Conservation (phyloP, 53 echinoderm and acorn worm species). For the Mesocentrotus franciscanus region DNA sequence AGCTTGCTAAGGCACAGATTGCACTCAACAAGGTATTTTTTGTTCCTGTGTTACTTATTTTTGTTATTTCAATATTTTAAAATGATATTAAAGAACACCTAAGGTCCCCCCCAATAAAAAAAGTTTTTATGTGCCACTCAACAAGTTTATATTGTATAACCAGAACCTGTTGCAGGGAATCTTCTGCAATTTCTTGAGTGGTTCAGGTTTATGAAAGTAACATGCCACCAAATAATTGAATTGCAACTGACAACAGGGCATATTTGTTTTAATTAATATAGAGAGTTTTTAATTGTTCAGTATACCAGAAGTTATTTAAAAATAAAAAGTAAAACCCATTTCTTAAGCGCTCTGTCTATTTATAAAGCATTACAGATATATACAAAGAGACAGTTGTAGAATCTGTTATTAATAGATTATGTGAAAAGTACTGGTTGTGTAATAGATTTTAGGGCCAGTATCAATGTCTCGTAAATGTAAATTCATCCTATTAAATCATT, state of each 20-base stretch:
- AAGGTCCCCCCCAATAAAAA: not conserved
- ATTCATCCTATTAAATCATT: not conserved
- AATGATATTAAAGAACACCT: too few species aligned
- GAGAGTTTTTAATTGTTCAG: not conserved
- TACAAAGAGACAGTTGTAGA: not conserved
- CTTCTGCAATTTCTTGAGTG: too few species aligned
- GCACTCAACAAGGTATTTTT: constrained; percentile 89
- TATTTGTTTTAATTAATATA: too few species aligned
- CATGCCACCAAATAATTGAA: too few species aligned
- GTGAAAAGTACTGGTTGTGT: not conserved
- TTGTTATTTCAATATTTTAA: too few species aligned
- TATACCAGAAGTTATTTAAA: not conserved
- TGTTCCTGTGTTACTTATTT: too few species aligned
- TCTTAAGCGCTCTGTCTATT: not conserved
- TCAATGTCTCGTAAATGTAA: not conserved
- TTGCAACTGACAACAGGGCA: not conserved
- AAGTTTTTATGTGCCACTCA: not conserved
- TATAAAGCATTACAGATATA: not conserved
- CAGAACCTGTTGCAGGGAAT: too few species aligned
- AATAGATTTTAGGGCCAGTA: not conserved
- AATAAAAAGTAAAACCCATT: not conserved
- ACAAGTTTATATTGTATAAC: not conserved
- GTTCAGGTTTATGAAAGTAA: not conserved
- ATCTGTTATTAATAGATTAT: not conserved
- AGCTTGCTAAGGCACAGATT: constrained; percentile 77